A percentile compares a stretch with the other conserved stretches of the same genome.
Evolutionary conservation across 1,140 invertebrate genomes (phyloP).

Genomic region (Diachasma alloeum): DNA sequence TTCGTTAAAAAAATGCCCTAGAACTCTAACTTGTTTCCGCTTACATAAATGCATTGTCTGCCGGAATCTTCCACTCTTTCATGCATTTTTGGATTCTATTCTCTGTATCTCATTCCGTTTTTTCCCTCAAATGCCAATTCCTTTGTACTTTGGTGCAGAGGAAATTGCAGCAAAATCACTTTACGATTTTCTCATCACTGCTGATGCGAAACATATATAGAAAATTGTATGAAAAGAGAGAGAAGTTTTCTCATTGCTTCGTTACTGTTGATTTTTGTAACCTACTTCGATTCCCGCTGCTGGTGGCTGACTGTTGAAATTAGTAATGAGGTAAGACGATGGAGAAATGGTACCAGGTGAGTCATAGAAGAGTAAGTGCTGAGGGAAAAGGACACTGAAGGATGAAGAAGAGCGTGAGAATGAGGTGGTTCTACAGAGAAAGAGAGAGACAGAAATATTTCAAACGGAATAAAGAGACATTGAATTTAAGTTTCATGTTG

Average conservation of each 20-base stretch:
- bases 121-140: not conserved
- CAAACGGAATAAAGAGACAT: not conserved
- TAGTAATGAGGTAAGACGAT: not conserved
- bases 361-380: too few relatives aligned
- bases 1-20: not conserved
- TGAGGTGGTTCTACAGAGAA: not conserved
- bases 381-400: not conserved
- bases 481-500: not conserved
- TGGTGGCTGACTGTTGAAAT: slow-evolving; percentile 28
- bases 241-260: not conserved
- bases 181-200: not conserved
- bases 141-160: not conserved
- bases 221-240: not conserved
- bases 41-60: not conserved
- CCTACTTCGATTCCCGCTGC: slow-evolving; percentile 25
- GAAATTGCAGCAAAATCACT: not conserved
- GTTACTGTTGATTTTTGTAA: slow-evolving; percentile 1
- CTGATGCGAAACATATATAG: not conserved
- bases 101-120: not conserved
- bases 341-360: not conserved
- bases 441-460: slow-evolving; percentile 13
- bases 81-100: not conserved
- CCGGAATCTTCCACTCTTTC: too few relatives aligned
- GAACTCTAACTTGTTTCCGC: not conserved
- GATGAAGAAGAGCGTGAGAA: slow-evolving; percentile 1